A percentile compares a stretch with the other conserved stretches of the same genome.
Evolutionary conservation across 2,113 vertebrate genomes (phyloP).

Genomic region (Psilopogon haemacephalus): DNA sequence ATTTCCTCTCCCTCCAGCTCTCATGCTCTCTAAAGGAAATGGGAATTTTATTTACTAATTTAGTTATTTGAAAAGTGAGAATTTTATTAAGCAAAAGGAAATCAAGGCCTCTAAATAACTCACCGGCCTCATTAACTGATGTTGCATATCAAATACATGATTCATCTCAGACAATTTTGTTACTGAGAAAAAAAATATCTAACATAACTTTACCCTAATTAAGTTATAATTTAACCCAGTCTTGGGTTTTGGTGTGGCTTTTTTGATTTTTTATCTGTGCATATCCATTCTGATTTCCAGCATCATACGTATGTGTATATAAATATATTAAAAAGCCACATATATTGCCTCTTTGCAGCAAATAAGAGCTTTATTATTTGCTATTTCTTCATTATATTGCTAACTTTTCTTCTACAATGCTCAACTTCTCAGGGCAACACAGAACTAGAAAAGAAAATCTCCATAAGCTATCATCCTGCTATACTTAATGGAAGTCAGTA

Average conservation of each 20-base stretch:
- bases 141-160: neutral
- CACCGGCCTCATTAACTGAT: neutral
- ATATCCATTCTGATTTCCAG: neutral
- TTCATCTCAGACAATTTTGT: neutral
- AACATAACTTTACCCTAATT: neutral
- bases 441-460: conserved; percentile 25
- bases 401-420: conserved; percentile 44
- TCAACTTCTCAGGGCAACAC: conserved; percentile 49
- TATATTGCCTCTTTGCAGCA: neutral
- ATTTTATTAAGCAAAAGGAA: conserved; percentile 53
- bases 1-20: neutral
- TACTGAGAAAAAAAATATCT: neutral
- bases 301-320: neutral
- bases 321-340: neutral
- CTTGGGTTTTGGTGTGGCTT: too few relatives aligned
- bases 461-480: conserved; percentile 47
- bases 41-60: conserved; percentile 47
- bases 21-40: conserved; percentile 23
- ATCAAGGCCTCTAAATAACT: neutral
- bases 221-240: neutral
- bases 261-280: neutral
- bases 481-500: conserved; percentile 71
- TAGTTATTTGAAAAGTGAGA: conserved; percentile 19
- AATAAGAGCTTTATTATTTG: neutral
- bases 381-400: neutral